Conservation (phyloP, 2,113 vertebrate species). For the Strix uralensis region DNA sequence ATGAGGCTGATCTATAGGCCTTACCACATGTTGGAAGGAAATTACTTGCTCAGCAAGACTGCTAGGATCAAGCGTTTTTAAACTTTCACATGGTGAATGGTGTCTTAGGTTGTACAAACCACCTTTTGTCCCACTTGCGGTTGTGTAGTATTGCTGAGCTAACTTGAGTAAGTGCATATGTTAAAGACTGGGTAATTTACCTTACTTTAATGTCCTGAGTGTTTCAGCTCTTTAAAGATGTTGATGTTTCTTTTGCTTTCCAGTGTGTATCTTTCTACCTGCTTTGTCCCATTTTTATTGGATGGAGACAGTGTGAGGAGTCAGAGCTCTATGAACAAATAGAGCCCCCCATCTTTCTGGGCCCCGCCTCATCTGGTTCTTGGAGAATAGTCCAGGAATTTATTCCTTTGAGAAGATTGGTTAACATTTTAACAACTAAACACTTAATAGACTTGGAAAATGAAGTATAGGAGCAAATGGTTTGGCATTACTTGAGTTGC, state of each 20-base stretch:
- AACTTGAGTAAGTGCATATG: neutral
- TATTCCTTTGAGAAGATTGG: neutral
- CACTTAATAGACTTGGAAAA: neutral
- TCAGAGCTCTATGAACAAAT: neutral
- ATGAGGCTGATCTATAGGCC: neutral
- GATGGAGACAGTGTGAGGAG: neutral
- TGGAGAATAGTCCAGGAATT: neutral
- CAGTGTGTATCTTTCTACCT: neutral
- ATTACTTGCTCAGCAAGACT: neutral
- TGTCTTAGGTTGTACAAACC: neutral
- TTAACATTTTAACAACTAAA: neutral
- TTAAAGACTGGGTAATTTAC: neutral
- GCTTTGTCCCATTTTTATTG: neutral
- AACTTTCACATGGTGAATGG: neutral
- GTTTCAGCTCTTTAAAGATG: neutral
- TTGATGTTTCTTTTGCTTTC: neutral
- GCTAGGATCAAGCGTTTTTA: neutral
- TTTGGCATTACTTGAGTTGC: neutral
- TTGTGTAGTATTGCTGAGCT: neutral
- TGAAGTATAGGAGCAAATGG: neutral
- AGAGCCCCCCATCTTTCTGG: neutral
- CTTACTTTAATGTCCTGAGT: neutral
- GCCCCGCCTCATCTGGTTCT: neutral
- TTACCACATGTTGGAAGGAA: conserved; percentile 20
- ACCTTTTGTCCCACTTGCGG: neutral